Evolutionary conservation across 2,888 invertebrate species (phyloP).

Genomic region (Sipha maydis): DNA sequence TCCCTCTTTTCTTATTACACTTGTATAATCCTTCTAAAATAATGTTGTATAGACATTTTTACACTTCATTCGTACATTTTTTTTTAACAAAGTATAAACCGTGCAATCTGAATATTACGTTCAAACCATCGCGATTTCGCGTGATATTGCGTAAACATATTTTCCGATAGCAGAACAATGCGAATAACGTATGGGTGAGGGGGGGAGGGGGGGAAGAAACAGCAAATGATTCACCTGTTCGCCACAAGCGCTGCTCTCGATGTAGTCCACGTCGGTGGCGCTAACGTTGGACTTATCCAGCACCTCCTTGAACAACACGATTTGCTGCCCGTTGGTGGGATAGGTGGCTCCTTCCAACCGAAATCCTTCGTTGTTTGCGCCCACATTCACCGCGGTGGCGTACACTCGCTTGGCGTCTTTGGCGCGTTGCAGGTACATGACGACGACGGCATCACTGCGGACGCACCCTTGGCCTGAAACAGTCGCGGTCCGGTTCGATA

Average conservation of each 20-base stretch:
- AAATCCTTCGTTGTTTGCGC: slow-evolving; percentile 91
- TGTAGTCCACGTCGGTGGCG: slow-evolving; percentile 85
- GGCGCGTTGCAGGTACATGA: slow-evolving; percentile 83
- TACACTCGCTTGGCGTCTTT: slow-evolving; percentile 82
- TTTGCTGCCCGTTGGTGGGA: slow-evolving; percentile 83
- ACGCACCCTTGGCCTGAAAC: slow-evolving; percentile 83
- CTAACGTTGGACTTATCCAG: slow-evolving; percentile 85
- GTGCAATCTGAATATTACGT: too few species aligned
- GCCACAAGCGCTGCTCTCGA: slow-evolving; percentile 98
- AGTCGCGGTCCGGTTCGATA: too few species aligned
- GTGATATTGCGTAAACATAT: too few species aligned
- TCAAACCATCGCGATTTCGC: too few species aligned
- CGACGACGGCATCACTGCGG: slow-evolving; percentile 87
- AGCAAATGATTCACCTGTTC: slow-evolving; percentile 76
- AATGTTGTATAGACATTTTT: too few species aligned
- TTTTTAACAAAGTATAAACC: neutral
- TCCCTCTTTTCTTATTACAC: too few species aligned
- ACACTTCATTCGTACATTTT: neutral
- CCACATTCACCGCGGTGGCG: slow-evolving; percentile 86
- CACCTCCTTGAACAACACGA: slow-evolving; percentile 82
- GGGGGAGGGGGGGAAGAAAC: too few species aligned
- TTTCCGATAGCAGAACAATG: too few species aligned
- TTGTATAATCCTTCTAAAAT: too few species aligned
- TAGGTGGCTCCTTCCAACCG: slow-evolving; percentile 91
- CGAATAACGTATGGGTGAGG: too few species aligned